Evolutionary conservation across 2,888 invertebrate species (phyloP).

Genomic region (Pachymerium ferrugineum): DNA sequence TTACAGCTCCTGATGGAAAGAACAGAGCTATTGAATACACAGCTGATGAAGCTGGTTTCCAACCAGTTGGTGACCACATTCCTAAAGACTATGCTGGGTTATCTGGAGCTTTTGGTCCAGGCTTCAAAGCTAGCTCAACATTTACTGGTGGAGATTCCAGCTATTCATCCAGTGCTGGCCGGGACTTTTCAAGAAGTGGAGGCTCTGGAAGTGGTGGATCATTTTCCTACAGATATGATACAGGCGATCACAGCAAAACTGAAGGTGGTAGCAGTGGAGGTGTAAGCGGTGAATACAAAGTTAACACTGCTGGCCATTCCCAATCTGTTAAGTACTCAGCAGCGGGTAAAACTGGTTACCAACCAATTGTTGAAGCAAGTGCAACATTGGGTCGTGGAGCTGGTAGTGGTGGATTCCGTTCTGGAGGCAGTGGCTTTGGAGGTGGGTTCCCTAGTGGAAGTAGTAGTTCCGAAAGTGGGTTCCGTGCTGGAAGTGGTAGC

Average conservation of each 20-base stretch:
- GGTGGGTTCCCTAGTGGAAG: too few relatives aligned
- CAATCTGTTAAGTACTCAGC: background rate
- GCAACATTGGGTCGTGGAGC: background rate
- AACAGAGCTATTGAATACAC: slow-evolving; percentile 3
- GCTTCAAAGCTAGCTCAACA: background rate
- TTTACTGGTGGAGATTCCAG: background rate
- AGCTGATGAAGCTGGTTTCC: slow-evolving; percentile 27
- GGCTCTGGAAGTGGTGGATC: background rate
- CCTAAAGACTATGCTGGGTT: background rate
- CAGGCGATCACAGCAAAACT: slow-evolving; percentile 10
- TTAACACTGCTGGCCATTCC: background rate
- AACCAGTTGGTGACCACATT: slow-evolving; percentile 4
- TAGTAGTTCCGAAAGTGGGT: background rate
- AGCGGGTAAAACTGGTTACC: slow-evolving; percentile 7
- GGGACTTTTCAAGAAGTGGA: background rate
- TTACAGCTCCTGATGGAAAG: background rate
- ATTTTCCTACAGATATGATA: slow-evolving; percentile 17
- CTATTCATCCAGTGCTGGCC: background rate
- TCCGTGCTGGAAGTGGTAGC: background rate
- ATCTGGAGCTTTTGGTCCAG: background rate
- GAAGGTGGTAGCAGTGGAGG: background rate
- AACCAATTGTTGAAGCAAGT: background rate
- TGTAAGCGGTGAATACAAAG: background rate
- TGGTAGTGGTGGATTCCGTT: background rate
- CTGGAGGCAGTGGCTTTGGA: too few relatives aligned